A percentile compares a stretch with the other conserved stretches of the same genome.
These are phyloP conservation scores for Lepus oiostolus DNA, from an alignment of 2,797 vertebrate species.

Conservation along the genomic window DNA sequence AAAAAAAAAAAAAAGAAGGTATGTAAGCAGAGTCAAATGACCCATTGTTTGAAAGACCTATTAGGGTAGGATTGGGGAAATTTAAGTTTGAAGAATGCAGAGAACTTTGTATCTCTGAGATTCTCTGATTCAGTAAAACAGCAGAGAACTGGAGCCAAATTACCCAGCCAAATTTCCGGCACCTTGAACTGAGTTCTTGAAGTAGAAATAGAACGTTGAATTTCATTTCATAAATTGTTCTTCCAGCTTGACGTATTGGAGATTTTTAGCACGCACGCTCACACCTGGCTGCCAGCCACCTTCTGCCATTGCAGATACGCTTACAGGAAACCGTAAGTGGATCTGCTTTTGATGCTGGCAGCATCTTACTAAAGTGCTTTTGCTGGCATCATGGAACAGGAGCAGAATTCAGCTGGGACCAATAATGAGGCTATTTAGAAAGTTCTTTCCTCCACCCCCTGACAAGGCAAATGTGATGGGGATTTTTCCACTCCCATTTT, in stretches of 20 bases:
- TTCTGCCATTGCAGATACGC: conserved; percentile 85
- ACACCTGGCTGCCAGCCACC: conserved; percentile 83
- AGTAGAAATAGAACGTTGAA: conserved; percentile 84
- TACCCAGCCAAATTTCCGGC: conserved; percentile 70
- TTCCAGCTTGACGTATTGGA: conserved; percentile 82
- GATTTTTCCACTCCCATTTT: conserved; percentile 81
- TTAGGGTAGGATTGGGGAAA: background rate
- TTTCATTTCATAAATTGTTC: conserved; percentile 84
- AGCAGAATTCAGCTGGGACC: conserved; percentile 84
- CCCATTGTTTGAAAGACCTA: conserved; percentile 17
- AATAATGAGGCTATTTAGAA: conserved; percentile 84
- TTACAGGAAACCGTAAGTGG: conserved; percentile 84
- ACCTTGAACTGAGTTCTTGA: conserved; percentile 77
- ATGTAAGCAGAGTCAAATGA: conserved; percentile 7
- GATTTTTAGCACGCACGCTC: conserved; percentile 82
- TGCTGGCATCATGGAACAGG: conserved; percentile 82
- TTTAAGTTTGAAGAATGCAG: conserved; percentile 37
- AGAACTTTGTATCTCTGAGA: conserved; percentile 60
- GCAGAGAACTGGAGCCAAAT: conserved; percentile 37
- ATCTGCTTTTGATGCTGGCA: conserved; percentile 84
- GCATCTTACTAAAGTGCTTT: conserved; percentile 84
- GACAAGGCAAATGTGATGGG: conserved; percentile 81
- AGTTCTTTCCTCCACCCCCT: conserved; percentile 79
- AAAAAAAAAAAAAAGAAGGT: too few relatives aligned
- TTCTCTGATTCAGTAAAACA: conserved; percentile 70